phyloP scores from a whole-genome alignment of 2,113 vertebrate genomes.

The human region DNA sequence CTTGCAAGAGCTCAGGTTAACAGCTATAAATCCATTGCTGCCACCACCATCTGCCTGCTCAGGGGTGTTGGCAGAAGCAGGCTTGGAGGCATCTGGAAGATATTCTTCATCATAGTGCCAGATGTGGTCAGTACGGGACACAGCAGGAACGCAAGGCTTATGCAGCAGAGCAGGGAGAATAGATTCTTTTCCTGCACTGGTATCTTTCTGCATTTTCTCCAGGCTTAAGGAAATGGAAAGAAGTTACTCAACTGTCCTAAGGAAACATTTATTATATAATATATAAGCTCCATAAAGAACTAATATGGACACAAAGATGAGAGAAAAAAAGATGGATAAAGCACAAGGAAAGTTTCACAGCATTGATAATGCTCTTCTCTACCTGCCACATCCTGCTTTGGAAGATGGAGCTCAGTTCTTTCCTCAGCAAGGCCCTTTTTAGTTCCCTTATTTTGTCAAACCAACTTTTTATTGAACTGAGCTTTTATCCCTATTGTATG shows the following conservation, averaged over 20 bases:
- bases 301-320: conserved; percentile 3
- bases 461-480: conserved; percentile 47
- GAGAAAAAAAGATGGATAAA: not conserved
- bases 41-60: conserved; percentile 91
- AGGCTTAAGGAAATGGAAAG: conserved; percentile 84
- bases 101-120: conserved; percentile 98
- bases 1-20: conserved; percentile 94
- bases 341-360: not conserved
- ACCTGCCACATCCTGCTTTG: not conserved
- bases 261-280: conserved; percentile 33
- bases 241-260: conserved; percentile 66
- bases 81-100: conserved; percentile 90
- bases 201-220: conserved; percentile 87
- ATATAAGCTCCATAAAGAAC: conserved; percentile 16
- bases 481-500: not conserved
- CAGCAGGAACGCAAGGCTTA: conserved; percentile 79
- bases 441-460: conserved; percentile 15
- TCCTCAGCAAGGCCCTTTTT: not conserved
- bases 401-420: not conserved
- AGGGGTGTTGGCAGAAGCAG: conserved; percentile 88
- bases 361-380: not conserved
- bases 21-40: conserved; percentile 95
- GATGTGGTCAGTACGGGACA: conserved; percentile 84
- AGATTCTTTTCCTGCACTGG: conserved; percentile 81
- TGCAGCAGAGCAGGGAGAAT: conserved; percentile 81